Conservation (phyloP, 2,113 vertebrate genomes). For the Porphyrio hochstetteri region DNA sequence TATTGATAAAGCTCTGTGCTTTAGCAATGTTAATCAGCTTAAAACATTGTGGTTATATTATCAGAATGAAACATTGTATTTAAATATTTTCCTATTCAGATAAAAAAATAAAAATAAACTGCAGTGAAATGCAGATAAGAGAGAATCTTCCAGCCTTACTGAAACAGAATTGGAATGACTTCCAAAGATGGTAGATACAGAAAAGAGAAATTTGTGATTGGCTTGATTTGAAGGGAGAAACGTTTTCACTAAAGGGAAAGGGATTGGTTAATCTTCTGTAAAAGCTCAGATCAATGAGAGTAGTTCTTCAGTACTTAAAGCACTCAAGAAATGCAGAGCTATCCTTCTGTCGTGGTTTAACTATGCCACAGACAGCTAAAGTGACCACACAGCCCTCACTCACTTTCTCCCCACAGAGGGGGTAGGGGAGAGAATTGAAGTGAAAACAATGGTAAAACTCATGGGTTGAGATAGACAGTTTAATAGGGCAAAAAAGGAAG, state of each 20-base stretch:
- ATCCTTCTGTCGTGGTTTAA: neutral
- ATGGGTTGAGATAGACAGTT: no score
- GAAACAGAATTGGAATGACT: neutral
- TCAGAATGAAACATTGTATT: neutral
- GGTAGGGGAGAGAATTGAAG: no score
- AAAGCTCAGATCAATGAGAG: slow-evolving; percentile 15
- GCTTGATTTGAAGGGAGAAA: slow-evolving; percentile 21
- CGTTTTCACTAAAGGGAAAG: neutral
- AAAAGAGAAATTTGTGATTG: neutral
- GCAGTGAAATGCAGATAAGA: neutral
- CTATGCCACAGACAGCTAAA: no score
- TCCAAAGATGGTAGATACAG: neutral
- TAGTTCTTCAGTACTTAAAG: neutral
- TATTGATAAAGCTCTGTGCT: neutral
- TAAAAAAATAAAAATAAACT: neutral
- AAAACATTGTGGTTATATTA: neutral
- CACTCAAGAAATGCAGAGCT: neutral
- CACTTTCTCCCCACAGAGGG: no score
- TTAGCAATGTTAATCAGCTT: neutral
- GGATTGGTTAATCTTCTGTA: neutral
- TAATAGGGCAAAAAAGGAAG: no score
- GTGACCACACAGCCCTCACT: no score
- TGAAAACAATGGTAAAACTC: no score
- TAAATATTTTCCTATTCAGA: neutral
- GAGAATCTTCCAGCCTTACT: neutral